These are phyloP conservation scores for Porphyrio hochstetteri DNA, from an alignment of 2,113 vertebrate genomes.

Conservation along the genomic window DNA sequence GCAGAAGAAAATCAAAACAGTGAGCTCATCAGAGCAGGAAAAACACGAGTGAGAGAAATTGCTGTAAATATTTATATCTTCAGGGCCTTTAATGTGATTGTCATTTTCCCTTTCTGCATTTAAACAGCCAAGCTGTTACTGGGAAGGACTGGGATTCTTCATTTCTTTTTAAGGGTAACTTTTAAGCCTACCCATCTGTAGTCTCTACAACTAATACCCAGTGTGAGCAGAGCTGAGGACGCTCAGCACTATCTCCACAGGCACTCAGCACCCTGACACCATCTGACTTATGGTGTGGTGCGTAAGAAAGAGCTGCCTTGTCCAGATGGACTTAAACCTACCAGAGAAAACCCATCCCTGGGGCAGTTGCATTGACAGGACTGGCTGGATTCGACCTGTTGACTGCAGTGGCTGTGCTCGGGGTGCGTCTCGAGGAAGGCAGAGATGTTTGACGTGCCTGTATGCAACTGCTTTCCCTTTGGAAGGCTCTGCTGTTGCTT, in stretches of 20 bases:
- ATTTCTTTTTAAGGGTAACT: background rate
- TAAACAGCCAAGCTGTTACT: background rate
- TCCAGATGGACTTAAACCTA: background rate
- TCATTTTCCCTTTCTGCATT: constrained; percentile 3
- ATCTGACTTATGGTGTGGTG: background rate
- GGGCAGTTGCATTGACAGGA: accelerated
- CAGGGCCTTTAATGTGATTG: background rate
- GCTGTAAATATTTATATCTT: constrained; percentile 58
- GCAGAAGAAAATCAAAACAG: constrained; percentile 32
- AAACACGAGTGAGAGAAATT: constrained; percentile 13
- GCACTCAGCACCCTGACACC: background rate
- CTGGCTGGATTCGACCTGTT: background rate
- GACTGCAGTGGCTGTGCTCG: background rate
- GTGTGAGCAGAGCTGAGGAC: background rate
- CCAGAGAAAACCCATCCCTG: background rate
- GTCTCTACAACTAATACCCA: background rate
- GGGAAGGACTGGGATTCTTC: background rate
- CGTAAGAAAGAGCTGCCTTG: background rate
- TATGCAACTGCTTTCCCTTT: background rate
- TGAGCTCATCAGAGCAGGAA: constrained; percentile 54
- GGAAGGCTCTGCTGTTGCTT: constrained; percentile 31
- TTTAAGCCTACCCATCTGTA: background rate
- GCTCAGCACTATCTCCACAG: background rate
- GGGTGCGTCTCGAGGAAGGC: background rate
- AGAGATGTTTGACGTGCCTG: background rate